phyloP scores from a whole-genome alignment of 2,797 vertebrate genomes.

The Urocyon cinereoargenteus region DNA sequence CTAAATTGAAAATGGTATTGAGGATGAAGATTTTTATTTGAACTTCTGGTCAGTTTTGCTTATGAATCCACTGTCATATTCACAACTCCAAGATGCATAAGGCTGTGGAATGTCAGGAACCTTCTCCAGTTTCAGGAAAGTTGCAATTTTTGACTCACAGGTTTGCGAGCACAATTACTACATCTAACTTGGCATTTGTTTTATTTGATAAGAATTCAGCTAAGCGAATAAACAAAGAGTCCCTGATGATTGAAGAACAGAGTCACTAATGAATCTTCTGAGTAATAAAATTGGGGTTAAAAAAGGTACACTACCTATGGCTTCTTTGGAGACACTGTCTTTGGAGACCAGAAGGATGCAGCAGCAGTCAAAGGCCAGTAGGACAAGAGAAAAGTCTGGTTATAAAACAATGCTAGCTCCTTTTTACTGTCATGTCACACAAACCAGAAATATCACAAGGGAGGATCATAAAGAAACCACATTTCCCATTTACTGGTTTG shows the following conservation, averaged over 20 bases:
- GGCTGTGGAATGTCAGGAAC: neutral
- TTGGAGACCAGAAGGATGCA: neutral
- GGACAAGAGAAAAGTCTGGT: neutral
- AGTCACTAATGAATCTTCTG: conserved; percentile 60
- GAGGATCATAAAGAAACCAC: neutral
- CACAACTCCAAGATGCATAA: neutral
- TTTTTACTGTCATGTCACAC: neutral
- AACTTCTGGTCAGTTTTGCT: neutral
- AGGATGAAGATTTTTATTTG: neutral
- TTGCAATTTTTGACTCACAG: neutral
- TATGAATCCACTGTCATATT: neutral
- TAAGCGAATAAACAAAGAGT: conserved; percentile 37
- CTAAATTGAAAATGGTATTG: neutral
- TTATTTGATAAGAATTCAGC: conserved; percentile 46
- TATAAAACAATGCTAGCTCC: neutral
- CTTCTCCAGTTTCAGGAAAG: neutral
- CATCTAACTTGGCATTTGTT: neutral
- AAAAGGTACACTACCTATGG: neutral
- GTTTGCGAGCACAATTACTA: neutral
- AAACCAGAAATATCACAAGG: neutral
- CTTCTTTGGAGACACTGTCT: conserved; percentile 26
- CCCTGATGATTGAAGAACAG: neutral
- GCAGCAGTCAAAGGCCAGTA: neutral
- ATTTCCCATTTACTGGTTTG: neutral
- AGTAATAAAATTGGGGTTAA: neutral